Conservation (phyloP, 2,113 vertebrate species). For the Micronycteris hirsuta region DNA sequence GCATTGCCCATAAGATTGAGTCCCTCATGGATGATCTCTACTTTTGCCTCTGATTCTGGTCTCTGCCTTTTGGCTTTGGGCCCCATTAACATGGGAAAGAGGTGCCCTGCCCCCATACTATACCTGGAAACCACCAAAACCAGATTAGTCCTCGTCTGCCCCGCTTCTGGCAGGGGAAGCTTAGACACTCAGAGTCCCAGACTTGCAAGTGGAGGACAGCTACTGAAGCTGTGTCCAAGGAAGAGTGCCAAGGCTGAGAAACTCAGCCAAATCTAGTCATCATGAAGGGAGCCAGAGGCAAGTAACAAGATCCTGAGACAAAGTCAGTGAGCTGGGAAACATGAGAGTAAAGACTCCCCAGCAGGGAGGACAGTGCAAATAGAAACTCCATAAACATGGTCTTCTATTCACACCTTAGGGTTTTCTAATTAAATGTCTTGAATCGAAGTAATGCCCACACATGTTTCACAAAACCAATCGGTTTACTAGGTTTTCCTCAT, state of each 20-base stretch:
- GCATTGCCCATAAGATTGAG: background rate
- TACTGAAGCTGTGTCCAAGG: slow-evolving; percentile 43
- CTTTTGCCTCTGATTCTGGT: slow-evolving; percentile 16
- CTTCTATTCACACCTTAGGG: background rate
- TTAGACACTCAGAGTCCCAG: background rate
- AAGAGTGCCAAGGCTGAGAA: slow-evolving; percentile 15
- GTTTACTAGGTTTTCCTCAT: background rate
- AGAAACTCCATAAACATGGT: slow-evolving; percentile 38
- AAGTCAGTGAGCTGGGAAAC: slow-evolving; percentile 38
- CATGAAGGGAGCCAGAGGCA: slow-evolving; percentile 29
- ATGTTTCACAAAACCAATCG: background rate
- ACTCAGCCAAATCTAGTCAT: slow-evolving; percentile 22
- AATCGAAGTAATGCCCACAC: background rate
- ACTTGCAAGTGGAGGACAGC: slow-evolving; percentile 35
- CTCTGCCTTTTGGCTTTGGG: background rate
- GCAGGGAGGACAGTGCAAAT: background rate
- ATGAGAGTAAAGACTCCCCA: slow-evolving; percentile 4
- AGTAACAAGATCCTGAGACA: slow-evolving; percentile 53
- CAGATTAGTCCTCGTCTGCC: background rate
- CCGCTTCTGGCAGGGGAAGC: background rate
- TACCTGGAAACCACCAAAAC: background rate
- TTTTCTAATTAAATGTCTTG: slow-evolving; percentile 5
- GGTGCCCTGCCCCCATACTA: background rate
- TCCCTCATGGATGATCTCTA: background rate
- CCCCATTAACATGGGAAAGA: background rate